Evolutionary conservation across 2,888 invertebrate species (phyloP).

Genomic region (Hermodice carunculata): DNA sequence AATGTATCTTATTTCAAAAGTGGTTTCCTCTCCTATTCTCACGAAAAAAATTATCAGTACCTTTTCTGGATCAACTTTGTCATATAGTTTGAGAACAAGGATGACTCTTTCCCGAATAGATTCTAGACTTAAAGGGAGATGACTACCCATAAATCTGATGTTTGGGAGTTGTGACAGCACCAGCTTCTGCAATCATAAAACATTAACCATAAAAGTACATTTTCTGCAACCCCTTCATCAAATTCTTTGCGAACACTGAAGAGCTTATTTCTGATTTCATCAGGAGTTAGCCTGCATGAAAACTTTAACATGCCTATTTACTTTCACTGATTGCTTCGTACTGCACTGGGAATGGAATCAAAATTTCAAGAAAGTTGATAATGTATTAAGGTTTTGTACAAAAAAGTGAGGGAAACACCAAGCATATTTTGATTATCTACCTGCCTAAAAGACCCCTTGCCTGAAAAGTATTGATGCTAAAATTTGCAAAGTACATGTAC

Average conservation of each 20-base stretch:
- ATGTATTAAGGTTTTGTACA: too few relatives aligned
- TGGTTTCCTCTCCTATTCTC: background rate
- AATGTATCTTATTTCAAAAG: background rate
- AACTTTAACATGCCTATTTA: too few relatives aligned
- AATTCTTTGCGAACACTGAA: background rate
- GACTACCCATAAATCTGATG: too few relatives aligned
- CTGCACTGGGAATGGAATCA: too few relatives aligned
- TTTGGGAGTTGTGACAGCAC: background rate
- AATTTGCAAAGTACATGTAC: too few relatives aligned
- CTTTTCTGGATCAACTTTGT: slow-evolving; percentile 90
- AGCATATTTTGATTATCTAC: too few relatives aligned
- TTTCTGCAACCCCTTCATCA: slow-evolving; percentile 1
- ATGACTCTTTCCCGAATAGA: slow-evolving; percentile 78
- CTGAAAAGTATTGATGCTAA: too few relatives aligned
- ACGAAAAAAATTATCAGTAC: slow-evolving; percentile 70
- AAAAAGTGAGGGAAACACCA: too few relatives aligned
- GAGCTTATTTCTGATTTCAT: background rate
- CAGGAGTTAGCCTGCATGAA: background rate
- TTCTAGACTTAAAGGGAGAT: slow-evolving; percentile 40
- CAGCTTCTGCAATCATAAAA: background rate
- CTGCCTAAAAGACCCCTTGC: too few relatives aligned
- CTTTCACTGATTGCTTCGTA: too few relatives aligned
- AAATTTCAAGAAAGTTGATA: too few relatives aligned
- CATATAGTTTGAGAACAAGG: slow-evolving; percentile 88
- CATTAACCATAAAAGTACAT: background rate